Evolutionary conservation across 2,888 invertebrate species (phyloP), one percentile per base, ranked within the genome.

Genomic region (Cephus pygmeus): DNA sequence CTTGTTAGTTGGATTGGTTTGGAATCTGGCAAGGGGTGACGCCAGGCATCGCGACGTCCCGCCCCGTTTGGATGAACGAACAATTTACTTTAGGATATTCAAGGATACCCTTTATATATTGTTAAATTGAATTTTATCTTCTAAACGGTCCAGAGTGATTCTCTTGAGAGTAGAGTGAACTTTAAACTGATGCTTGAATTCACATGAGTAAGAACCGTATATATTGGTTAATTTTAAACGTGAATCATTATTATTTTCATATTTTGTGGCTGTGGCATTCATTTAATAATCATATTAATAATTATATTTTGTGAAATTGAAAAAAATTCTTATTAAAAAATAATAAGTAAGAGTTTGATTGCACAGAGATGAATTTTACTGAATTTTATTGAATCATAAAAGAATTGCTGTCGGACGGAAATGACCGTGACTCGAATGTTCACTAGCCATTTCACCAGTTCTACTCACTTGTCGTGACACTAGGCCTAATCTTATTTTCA

Each of bases 381-480:
- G 40, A 56, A 23, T 23, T 56, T 23, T 23, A 23, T 56, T 56
- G 23, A 56, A 56, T 56, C 15, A 23, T 56, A 56, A 30, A 31
- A 31, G 30, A 69, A 35, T 68, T 40, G 80, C 80, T 81, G 80
- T 82, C 77, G 81, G 68, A 77, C 77, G 81, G 68, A 77, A 80
- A 75, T 77, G 85, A 79, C 85, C 85, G 78, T 84, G 85, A 83
- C 85, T 83, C 78, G 76, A 83, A 82, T 85, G 83, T 79, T 83
- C 82, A 82, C 79, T 77, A 83, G 83, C 82, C 83, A 81, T 81
- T 77, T 74, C 2, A 11, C 34, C 31, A 68, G 34, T 73, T 36
- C 40, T 76, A 34, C 34, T 69, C 34, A 75, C 30, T 73, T 73
- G 40, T 56, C 40, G 23, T 56, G 40, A 56, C 40, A 56, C 40